phyloP scores from a whole-genome alignment of 2,888 invertebrate genomes.

The Saturnia pavonia region DNA sequence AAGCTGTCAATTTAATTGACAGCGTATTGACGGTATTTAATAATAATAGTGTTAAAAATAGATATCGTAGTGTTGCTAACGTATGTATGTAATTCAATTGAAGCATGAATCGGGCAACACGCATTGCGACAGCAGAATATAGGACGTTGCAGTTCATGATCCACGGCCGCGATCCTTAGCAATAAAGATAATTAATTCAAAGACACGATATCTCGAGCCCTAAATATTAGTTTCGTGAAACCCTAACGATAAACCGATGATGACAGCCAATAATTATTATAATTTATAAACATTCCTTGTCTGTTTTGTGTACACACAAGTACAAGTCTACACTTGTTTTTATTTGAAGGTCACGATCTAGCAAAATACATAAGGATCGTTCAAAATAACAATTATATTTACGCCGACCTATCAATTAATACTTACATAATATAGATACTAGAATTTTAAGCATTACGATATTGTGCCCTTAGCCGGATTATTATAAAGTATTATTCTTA shows the following conservation, averaged over 20 bases:
- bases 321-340: neutral
- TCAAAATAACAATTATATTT: neutral
- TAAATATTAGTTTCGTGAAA: neutral
- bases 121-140: neutral
- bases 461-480: conserved; percentile 45
- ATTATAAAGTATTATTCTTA: conserved; percentile 1
- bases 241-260: neutral
- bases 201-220: neutral
- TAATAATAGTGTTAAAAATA: too few species aligned
- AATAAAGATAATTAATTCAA: neutral
- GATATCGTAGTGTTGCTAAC: too few species aligned
- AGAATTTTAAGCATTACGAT: conserved; percentile 47
- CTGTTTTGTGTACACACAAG: too few species aligned
- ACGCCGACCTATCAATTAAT: conserved; percentile 33
- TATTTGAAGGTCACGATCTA: neutral
- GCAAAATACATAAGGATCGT: neutral
- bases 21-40: neutral
- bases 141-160: neutral
- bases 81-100: too few species aligned
- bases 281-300: neutral
- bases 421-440: conserved; percentile 51
- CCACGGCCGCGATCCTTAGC: neutral
- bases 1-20: neutral
- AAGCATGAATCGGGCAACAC: neutral
- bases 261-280: neutral